Base-by-base conservation (phyloP, 2,797 vertebrate genomes). In the Clarias fuscus region DNA sequence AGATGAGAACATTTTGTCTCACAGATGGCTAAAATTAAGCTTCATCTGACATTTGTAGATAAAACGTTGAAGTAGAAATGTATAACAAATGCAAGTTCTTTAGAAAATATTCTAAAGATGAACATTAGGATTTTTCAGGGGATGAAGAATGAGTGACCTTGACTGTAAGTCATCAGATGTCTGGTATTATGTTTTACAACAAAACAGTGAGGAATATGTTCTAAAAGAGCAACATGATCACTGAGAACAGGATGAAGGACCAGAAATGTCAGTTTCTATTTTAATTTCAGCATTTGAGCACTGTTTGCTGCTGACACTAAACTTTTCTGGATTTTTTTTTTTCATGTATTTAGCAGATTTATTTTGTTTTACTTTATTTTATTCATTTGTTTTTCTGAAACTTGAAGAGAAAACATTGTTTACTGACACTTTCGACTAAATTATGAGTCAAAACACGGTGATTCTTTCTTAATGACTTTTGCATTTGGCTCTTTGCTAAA, bases 381-480 rank as follows among this genome's bases (percentile, higher is more conserved):
- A 11, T 11, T 48, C 6, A 11, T 48, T 48, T 48, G 10, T 48
- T 48, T 48, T 48, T 48, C 53, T 53, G 43, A 53, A 75, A 17
- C 43, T 7, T 27, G 24, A 6, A 15, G 2, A 15, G 5, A 7
- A 56, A 58, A 30, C 33, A 59, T 77, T 59, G 33, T 64, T 64
- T 30, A 10, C 76, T 22, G 76, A 37, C 30, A 79, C 27, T 33
- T 30, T 62, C 61, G 33, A 64, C 22, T n/a, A 22, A 18, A 76
- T 43, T 43, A 80, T 80, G 33, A 24, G 5, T 43, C 62, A 40
- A 43, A 65, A 65, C 37, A 64, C 22, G 76, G 20, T 11, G 5
- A 22, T 79, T 81, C 61, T 65, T 48, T 53, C 5, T 48, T 53
- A 43, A 43, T 81, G 37, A 43, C 79, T 81, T 67, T 81, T 27